These are phyloP conservation scores for Agrochola lychnidis DNA, from an alignment of 2,888 invertebrate genomes.

Conservation along the genomic window DNA sequence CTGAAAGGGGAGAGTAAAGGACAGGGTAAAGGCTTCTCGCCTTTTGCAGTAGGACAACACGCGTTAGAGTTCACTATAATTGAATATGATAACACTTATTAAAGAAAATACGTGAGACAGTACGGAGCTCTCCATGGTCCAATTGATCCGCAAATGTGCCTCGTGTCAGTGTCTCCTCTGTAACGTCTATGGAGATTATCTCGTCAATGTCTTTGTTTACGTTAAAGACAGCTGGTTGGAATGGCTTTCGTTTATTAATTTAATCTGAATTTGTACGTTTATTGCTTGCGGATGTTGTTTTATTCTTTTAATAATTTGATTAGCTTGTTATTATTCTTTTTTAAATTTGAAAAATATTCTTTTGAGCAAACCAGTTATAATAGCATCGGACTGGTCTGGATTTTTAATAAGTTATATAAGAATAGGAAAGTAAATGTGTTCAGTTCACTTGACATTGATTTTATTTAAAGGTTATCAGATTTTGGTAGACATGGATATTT, in stretches of 20 bases:
- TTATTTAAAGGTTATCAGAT: background rate
- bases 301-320: background rate
- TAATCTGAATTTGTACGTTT: background rate
- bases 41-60: background rate
- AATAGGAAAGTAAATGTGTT: background rate
- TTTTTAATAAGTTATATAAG: background rate
- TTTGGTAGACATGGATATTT: background rate
- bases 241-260: constrained; percentile 18
- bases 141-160: constrained; percentile 5
- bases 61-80: background rate
- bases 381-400: background rate
- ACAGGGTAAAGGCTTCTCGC: background rate
- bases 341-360: background rate
- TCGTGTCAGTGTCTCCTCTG: background rate
- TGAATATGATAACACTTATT: constrained; percentile 1
- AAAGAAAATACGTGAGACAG: constrained; percentile 37
- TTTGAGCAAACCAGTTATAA: background rate
- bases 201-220: constrained; percentile 16
- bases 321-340: background rate
- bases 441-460: constrained; percentile 16
- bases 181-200: background rate
- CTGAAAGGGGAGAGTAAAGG: background rate
- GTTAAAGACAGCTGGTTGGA: constrained; percentile 5
- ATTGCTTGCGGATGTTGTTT: background rate
- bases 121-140: background rate